Evolutionary conservation across 2,888 invertebrate genomes (phyloP).

Genomic region (Amaurobius ferox): DNA sequence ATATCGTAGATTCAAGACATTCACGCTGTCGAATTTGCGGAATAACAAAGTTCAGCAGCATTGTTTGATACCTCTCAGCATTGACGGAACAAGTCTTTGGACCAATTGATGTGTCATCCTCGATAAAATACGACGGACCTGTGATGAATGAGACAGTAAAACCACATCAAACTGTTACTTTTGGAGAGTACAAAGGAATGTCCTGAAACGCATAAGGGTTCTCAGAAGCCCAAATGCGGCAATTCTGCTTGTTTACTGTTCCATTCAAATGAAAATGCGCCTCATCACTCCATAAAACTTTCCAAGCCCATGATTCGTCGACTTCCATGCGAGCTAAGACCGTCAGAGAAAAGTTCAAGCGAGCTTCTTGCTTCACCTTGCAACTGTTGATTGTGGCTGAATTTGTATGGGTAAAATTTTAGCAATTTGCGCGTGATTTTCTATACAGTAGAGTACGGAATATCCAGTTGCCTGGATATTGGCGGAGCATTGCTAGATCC

Average conservation of each 20-base stretch:
- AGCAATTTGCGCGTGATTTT: background rate
- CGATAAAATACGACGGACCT: no score
- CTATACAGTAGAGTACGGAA: background rate
- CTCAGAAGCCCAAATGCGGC: background rate
- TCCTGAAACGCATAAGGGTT: background rate
- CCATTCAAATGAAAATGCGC: background rate
- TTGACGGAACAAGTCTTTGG: no score
- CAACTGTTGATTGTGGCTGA: constrained; percentile 5
- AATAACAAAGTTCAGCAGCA: no score
- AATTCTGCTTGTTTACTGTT: background rate
- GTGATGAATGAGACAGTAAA: constrained; percentile 4
- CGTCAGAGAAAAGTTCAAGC: no score
- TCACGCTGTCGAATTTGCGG: no score
- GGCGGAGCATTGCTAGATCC: constrained; percentile 6
- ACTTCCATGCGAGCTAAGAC: constrained; percentile 5
- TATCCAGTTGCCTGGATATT: background rate
- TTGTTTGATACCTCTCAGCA: no score
- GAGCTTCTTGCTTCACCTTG: background rate
- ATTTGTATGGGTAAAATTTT: constrained; percentile 1
- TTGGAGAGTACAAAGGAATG: constrained; percentile 1
- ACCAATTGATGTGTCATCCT: no score
- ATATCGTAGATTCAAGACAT: no score
- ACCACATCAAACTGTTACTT: constrained; percentile 8
- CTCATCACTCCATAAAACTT: background rate
- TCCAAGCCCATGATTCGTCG: background rate